Percentiles rank a stretch among this genome's conserved stretches.
phyloP scores from a whole-genome alignment of 2,888 invertebrate species.

The Oxystoma pomonae region DNA sequence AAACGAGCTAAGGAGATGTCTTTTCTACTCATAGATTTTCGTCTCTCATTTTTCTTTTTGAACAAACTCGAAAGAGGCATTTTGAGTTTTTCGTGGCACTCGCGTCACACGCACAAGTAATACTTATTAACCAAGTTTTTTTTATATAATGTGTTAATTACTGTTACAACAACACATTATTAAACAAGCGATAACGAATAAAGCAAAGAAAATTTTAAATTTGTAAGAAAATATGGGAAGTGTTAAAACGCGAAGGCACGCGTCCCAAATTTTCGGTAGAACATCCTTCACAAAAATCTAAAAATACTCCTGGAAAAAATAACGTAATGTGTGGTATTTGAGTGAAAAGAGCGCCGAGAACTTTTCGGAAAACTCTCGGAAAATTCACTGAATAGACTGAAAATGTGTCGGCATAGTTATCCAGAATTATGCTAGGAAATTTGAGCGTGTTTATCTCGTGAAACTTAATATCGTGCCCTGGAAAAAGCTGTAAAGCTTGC shows the following conservation, averaged over 20 bases:
- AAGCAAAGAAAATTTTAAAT: neutral
- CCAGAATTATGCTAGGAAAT: neutral
- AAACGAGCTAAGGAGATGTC: slow-evolving; percentile 48
- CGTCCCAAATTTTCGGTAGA: slow-evolving; percentile 15
- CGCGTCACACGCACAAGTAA: neutral
- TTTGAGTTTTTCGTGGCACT: neutral
- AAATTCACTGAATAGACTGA: slow-evolving; percentile 15
- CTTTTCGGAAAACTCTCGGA: slow-evolving; percentile 18
- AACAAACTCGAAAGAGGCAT: slow-evolving; percentile 24
- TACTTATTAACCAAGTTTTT: neutral
- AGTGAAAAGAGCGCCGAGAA: slow-evolving; percentile 1
- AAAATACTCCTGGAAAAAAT: slow-evolving; percentile 27
- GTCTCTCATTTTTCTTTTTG: slow-evolving; percentile 35
- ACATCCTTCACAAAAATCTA: slow-evolving; percentile 19
- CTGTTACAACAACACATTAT: neutral
- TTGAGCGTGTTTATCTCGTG: neutral
- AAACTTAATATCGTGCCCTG: no score
- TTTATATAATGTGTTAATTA: neutral
- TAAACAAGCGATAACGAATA: neutral
- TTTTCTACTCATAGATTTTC: slow-evolving; percentile 44
- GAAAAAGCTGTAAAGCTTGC: no score
- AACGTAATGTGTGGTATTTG: neutral
- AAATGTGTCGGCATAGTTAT: neutral
- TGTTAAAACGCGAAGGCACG: slow-evolving; percentile 11
- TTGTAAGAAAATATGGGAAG: neutral